Conservation (phyloP, 2,113 vertebrate species). For the Muntiacus muntjak region DNA sequence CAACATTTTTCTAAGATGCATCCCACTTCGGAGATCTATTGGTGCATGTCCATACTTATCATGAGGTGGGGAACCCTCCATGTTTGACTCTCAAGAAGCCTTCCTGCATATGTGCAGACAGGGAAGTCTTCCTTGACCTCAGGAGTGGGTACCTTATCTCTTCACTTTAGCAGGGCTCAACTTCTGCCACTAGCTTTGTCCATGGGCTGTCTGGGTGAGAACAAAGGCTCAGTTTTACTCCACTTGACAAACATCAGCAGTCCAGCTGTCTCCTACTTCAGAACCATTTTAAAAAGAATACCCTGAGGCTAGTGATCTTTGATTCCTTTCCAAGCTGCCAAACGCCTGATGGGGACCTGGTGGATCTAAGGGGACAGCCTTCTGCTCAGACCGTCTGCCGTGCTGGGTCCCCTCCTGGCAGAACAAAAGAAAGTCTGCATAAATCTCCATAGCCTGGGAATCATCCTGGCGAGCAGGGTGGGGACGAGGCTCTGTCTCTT, state of each 20-base stretch:
- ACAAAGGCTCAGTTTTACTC: neutral
- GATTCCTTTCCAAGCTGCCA: neutral
- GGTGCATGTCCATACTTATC: neutral
- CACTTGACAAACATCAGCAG: neutral
- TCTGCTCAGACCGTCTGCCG: fast-evolving
- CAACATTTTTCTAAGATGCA: neutral
- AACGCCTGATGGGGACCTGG: neutral
- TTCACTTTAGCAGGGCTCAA: neutral
- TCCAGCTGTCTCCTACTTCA: neutral
- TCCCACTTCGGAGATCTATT: neutral
- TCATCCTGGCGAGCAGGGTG: neutral
- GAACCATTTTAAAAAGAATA: neutral
- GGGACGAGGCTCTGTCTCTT: neutral
- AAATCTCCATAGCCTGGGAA: neutral
- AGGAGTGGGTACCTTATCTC: neutral
- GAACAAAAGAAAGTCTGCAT: neutral
- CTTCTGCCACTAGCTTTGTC: neutral
- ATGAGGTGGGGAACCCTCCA: neutral
- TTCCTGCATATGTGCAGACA: neutral
- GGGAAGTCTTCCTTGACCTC: neutral
- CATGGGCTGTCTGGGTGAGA: neutral
- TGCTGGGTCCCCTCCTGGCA: neutral
- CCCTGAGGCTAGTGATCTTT: neutral
- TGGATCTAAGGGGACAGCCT: neutral
- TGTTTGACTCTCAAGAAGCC: neutral